A percentile compares a stretch with the other conserved stretches of the same genome.
Evolutionary conservation across 2,113 vertebrate species (phyloP).

Genomic region (Gallinago media): DNA sequence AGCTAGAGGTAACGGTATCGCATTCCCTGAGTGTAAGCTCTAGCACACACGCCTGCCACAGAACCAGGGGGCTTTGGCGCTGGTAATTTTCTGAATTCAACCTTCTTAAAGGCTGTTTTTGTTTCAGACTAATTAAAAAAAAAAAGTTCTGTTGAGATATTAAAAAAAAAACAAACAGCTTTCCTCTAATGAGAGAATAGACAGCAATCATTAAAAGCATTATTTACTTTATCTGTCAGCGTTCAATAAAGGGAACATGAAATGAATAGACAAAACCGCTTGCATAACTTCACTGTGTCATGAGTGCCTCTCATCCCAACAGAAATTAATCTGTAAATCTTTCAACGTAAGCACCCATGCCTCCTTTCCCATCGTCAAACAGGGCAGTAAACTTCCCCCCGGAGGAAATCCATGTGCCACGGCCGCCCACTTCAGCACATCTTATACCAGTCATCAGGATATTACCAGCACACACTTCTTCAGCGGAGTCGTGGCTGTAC

Average conservation of each 20-base stretch:
- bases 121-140: neutral
- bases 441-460: neutral
- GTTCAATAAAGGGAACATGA: neutral
- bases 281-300: neutral
- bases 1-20: rapidly evolving
- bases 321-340: neutral
- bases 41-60: neutral
- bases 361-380: neutral
- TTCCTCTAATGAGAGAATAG: neutral
- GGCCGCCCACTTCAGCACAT: neutral
- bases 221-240: neutral
- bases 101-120: neutral
- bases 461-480: neutral
- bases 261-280: neutral
- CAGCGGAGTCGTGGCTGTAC: neutral
- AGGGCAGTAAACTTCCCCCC: neutral
- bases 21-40: neutral
- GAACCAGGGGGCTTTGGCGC: rapidly evolving
- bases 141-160: neutral
- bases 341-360: rapidly evolving
- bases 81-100: neutral
- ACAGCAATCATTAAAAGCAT: neutral
- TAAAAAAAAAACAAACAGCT: neutral
- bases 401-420: neutral
- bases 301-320: neutral